phyloP scores from a whole-genome alignment of 2,888 invertebrate species.

The Drosophila antonietae region DNA sequence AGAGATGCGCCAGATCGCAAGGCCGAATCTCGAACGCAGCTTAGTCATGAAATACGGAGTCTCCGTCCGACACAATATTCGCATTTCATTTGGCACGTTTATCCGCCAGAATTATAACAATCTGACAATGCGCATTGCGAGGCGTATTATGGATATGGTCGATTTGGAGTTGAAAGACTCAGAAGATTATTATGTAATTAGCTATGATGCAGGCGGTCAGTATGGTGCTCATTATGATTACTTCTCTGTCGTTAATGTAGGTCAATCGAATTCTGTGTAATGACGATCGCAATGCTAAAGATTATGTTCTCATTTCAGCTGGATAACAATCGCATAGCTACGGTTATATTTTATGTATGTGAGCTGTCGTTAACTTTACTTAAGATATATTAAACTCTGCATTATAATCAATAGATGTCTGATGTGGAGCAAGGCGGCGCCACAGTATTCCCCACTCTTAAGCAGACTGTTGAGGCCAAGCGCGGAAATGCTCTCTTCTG shows the following conservation, averaged over 20 bases:
- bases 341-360: background rate
- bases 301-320: background rate
- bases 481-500: background rate
- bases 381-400: background rate
- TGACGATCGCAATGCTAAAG: background rate
- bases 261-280: background rate
- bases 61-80: fast-evolving
- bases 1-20: constrained; percentile 58
- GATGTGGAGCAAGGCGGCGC: constrained; percentile 98
- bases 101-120: background rate
- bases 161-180: background rate
- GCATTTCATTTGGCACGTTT: background rate
- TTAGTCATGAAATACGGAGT: background rate
- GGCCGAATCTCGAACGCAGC: background rate
- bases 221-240: background rate
- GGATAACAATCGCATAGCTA: background rate
- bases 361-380: background rate
- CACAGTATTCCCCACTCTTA: constrained; percentile 96
- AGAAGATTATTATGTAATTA: background rate
- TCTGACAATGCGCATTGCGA: background rate
- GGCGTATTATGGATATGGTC: background rate
- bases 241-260: fast-evolving
- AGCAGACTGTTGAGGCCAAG: constrained; percentile 89
- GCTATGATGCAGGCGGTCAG: background rate
- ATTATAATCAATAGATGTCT: constrained; percentile 83